Evolutionary conservation across 2,113 vertebrate genomes (phyloP).

Genomic region (Andinoacara biseriatus): DNA sequence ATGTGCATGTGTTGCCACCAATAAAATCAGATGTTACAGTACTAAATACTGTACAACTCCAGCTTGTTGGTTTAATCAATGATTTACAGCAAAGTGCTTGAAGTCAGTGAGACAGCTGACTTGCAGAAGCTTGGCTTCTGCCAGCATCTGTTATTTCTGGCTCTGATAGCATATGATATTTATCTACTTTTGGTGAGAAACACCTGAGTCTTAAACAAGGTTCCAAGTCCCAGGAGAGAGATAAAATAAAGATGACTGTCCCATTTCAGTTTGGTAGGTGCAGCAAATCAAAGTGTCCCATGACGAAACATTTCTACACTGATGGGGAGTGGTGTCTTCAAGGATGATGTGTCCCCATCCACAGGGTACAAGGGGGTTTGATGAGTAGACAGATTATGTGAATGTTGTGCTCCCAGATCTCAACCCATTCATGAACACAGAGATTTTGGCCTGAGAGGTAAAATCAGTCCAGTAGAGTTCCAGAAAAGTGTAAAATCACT

Average conservation of each 20-base stretch:
- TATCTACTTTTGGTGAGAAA: conserved; percentile 21
- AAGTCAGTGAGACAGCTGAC: conserved; percentile 32
- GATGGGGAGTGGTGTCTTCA: not conserved
- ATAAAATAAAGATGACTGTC: not conserved
- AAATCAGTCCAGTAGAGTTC: not conserved
- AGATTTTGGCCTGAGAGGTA: not conserved
- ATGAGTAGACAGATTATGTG: not conserved
- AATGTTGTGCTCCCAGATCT: not conserved
- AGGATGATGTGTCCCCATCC: not conserved
- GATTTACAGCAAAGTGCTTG: conserved; percentile 54
- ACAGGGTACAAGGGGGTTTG: not conserved
- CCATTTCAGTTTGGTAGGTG: not conserved
- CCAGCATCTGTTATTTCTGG: conserved; percentile 44
- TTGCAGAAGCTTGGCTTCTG: conserved; percentile 26
- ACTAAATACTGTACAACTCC: conserved; percentile 29
- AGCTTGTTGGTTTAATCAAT: conserved; percentile 51
- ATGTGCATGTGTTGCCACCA: conserved; percentile 8
- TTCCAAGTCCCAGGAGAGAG: conserved; percentile 37
- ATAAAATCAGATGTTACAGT: conserved; percentile 52
- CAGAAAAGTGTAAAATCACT: not conserved
- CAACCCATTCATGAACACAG: not conserved
- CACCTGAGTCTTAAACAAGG: conserved; percentile 27
- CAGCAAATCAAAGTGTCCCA: not conserved
- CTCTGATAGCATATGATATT: conserved; percentile 19
- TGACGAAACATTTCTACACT: not conserved